phyloP scores from a whole-genome alignment of 1,140 invertebrate species.

The Rhopalosiphum maidis region DNA sequence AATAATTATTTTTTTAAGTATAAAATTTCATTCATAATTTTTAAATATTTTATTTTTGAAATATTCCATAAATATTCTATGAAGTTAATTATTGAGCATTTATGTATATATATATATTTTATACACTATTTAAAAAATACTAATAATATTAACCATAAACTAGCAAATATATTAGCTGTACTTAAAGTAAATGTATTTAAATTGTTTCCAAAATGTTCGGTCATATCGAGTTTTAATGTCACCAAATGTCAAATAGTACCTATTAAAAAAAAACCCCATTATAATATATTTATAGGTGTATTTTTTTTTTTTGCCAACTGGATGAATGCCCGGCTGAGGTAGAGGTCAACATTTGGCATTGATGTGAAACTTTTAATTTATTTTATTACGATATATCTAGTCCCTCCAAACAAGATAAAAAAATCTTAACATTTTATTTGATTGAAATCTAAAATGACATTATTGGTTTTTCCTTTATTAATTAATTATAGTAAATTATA shows the following conservation, averaged over 20 bases:
- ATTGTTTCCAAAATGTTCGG: neutral
- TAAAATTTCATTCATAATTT: neutral
- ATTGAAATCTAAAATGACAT: neutral
- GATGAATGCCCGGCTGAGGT: conserved; percentile 22
- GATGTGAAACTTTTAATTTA: conserved; percentile 7
- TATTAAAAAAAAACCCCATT: conserved; percentile 6
- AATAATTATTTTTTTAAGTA: neutral
- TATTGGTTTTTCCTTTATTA: neutral
- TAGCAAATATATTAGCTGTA: neutral
- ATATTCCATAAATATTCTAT: neutral
- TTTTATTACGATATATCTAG: conserved; percentile 30
- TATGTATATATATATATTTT: too few relatives aligned
- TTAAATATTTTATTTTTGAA: neutral
- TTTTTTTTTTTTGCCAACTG: conserved; percentile 42
- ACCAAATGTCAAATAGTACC: conserved; percentile 11
- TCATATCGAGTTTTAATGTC: conserved; percentile 25
- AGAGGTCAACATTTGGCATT: conserved; percentile 49
- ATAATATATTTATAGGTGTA: neutral
- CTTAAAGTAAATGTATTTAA: conserved; percentile 2
- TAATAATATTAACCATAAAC: neutral
- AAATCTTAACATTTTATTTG: neutral
- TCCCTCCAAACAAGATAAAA: neutral
- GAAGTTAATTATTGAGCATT: neutral
- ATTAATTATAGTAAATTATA: neutral
- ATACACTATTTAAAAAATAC: neutral